Evolutionary conservation across 2,888 invertebrate species (phyloP), one percentile per base, ranked within the genome.

Genomic region (Philereme transversata): DNA sequence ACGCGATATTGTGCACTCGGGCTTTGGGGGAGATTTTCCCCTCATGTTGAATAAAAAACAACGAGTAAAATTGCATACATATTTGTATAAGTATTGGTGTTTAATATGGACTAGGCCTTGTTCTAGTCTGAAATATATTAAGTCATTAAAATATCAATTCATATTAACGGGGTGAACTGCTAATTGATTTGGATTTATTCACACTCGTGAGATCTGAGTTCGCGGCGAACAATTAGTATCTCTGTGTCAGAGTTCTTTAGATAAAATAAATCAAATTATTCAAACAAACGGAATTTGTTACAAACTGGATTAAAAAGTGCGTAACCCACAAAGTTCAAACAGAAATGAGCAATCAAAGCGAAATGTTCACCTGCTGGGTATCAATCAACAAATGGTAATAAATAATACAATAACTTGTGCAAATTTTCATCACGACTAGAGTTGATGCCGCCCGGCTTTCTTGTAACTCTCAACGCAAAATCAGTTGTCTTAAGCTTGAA

Each of bases 391-490:
- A 59, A 51, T 36, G 52, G 58, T 33, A 65, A 22, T 3, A 22
- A 22, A 62, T 58, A 62, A 67, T 56, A 60, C 47, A 60, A 51
- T 64, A 65, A 65, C 52, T 68, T 60, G 52, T 56, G 22, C 55
- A 56, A 64, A 62, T 45, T 62, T 59, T 36, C 22, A 11, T 4
- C 11, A 41, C 55, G 49, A 7, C 7, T 34, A 51, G 50, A 54
- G 54, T 11, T 34, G 33, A 9, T 36, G 40, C 4, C 44, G 22
- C 44, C 49, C 56, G 49, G n/a, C 56, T 36, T 49, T 49, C 49
- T n/a, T 6, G 4, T 8, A 6, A 38, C n/a, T 22, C 22, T 22
- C 22, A n/a, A n/a, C n/a, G n/a, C n/a, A n/a, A n/a, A n/a, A n/a
- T n/a, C n/a, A n/a, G n/a, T n/a, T n/a, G n/a, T n/a, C n/a, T n/a